These are phyloP conservation scores for Glomeris maerens DNA, from an alignment of 1,140 invertebrate species.

Conservation along the genomic window DNA sequence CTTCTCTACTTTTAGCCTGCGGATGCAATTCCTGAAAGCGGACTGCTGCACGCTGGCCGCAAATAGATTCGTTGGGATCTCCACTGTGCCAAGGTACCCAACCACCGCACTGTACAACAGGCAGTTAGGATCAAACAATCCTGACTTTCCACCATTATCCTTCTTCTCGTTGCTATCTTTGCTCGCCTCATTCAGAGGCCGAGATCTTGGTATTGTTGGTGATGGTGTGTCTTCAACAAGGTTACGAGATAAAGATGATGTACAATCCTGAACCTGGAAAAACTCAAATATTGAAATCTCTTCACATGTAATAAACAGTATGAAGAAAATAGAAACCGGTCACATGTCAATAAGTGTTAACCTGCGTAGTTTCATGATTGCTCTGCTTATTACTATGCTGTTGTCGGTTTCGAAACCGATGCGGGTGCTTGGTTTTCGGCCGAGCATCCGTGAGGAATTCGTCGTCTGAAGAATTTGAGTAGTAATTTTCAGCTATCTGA, in stretches of 20 bases:
- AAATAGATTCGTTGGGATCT: slow-evolving; percentile 74
- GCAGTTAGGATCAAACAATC: slow-evolving; percentile 1
- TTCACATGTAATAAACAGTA: too few species aligned
- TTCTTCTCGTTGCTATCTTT: slow-evolving; percentile 6
- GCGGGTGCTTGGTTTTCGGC: slow-evolving; percentile 44
- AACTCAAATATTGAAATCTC: too few species aligned
- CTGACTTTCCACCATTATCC: slow-evolving; percentile 5
- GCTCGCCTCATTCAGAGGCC: too few species aligned
- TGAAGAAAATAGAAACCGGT: slow-evolving; percentile 15
- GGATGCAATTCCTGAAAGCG: slow-evolving; percentile 62
- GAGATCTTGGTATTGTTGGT: not conserved
- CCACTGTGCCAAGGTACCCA: slow-evolving; percentile 86
- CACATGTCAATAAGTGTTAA: slow-evolving; percentile 17
- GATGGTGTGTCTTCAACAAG: too few species aligned
- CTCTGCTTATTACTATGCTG: slow-evolving; percentile 11
- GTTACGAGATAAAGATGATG: too few species aligned
- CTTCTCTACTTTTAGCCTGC: slow-evolving; percentile 74
- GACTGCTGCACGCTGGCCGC: slow-evolving; percentile 43
- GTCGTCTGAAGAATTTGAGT: slow-evolving; percentile 62
- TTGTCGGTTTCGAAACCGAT: slow-evolving; percentile 31
- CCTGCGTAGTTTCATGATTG: slow-evolving; percentile 14
- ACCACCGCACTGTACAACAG: slow-evolving; percentile 72
- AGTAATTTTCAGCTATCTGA: slow-evolving; percentile 73
- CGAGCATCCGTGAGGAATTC: slow-evolving; percentile 40
- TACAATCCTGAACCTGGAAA: too few species aligned